Evolutionary conservation across 2,888 invertebrate genomes (phyloP), one percentile per base, ranked within the genome.

Genomic region (Julus scandinavius): DNA sequence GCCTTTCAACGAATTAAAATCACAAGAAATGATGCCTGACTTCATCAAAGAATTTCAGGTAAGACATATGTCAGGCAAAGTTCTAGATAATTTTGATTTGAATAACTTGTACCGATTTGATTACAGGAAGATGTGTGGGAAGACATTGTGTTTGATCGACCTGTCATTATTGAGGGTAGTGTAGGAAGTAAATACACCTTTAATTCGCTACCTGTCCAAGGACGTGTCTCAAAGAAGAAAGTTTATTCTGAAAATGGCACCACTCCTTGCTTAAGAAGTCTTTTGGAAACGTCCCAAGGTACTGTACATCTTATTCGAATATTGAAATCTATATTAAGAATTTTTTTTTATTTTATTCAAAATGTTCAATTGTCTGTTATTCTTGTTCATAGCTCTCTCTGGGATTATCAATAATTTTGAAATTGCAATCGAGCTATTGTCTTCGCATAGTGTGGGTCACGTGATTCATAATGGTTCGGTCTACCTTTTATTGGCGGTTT

Each of bases 81-180:
- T 63, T 5, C 7, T n/a, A 9, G n/a, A 63, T 0, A 63, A n/a
- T 3, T 7, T 63, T 4, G 63, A n/a, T 63, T 6, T 63, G 7
- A 9, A 20, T 20, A 63, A 63, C 3, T n/a, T 63, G n/a, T 9
- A 20, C 4, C 9, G n/a, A 5, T 63, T 20, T 63, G 4, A 45
- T 85, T 85, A n/a, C 6, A 85, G 85, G 85, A 45, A 85, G 41
- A 85, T 49, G 45, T 85, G 20, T 38, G 85, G 85, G 45, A 85
- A 17, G 85, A 85, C n/a, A 7, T 85, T 85, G 85, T 85, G 17
- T 85, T 85, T 49, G 41, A 85, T 85, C 45, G 85, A 45, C 85
- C 85, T 17, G 85, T 85, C 1, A 49, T 85, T 38, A 85, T 85
- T n/a, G 45, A 85, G 4, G 85, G 85, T 45, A 13, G 38, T 4